Base-by-base conservation (phyloP, 2,797 vertebrate genomes). In the Helarctos malayanus region DNA sequence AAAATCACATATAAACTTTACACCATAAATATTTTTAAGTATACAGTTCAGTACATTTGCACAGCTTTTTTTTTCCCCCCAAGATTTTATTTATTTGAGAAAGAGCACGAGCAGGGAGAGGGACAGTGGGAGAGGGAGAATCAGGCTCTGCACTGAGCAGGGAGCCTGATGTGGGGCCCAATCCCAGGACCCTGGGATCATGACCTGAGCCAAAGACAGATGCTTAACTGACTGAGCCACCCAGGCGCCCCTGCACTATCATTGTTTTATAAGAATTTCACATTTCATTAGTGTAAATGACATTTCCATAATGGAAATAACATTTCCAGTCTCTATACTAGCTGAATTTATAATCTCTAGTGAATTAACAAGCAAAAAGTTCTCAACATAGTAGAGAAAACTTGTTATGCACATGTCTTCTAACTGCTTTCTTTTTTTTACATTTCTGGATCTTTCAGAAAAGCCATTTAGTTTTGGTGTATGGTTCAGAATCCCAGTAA, bases 391-490 rank as follows among this genome's bases (percentile, higher is more conserved):
- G 56, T 8, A 71, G 23, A 63, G 32, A 1, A 59, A 81, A 29
- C 8, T 41, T 84, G 35, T 73, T 56, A 81, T 15, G 45, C 7
- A 69, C 12, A n/a, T 38, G 25, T 79, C 18, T 45, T 87, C 59
- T 82, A 35, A 54, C 16, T 56, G 15, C 32, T 61, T 89, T 65
- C 13, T 18, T 63, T 54, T 82, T 82, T 83, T 68, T 16, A 68
- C 63, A 76, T 41, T 95, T 52, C n/a, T 63, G 63, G 19, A 61
- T 52, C 68, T 93, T 90, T 93, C 49, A 61, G n/a, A 59, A 86
- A 47, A 96, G 47, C 4, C 38, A 68, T 38, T 90, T 47, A 21
- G 27, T 84, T 71, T 87, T 91, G n/a, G 35, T 61, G 1, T 45
- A 68, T 59, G 18, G 32, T 45, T 78, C 57, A 23, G 38, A 93